Conservation (phyloP, 2,113 vertebrate genomes). For the Pseudolaguvia tuberculata region DNA sequence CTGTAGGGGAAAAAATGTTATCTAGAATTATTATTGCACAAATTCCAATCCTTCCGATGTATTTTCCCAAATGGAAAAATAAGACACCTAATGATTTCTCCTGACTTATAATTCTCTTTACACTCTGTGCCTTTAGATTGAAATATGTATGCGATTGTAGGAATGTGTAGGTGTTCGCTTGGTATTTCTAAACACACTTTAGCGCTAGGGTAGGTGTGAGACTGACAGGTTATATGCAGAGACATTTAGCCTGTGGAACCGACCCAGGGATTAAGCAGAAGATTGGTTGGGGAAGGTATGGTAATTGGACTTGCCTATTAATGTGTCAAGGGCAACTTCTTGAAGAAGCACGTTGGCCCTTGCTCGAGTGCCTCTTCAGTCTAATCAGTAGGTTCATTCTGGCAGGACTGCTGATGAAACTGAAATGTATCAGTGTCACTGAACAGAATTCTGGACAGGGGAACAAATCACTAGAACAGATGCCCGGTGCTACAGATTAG, state of each 20-base stretch:
- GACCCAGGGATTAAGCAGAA: background rate
- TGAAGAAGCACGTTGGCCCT: background rate
- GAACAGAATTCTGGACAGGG: conserved; percentile 6
- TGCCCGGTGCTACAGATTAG: background rate
- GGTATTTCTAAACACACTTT: conserved; percentile 25
- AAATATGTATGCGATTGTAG: conserved; percentile 2
- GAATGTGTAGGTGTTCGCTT: conserved; percentile 12
- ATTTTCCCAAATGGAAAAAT: background rate
- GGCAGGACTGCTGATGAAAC: background rate
- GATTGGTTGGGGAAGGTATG: conserved; percentile 3
- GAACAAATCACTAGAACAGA: background rate
- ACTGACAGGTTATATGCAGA: conserved; percentile 12
- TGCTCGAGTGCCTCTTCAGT: background rate
- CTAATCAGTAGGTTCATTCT: conserved; percentile 12
- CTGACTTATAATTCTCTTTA: background rate
- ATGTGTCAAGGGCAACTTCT: conserved; percentile 7
- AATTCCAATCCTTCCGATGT: background rate
- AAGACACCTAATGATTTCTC: background rate
- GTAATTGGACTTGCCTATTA: conserved; percentile 27
- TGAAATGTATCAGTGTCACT: background rate
- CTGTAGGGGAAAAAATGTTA: too few species aligned
- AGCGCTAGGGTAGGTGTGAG: conserved; percentile 9
- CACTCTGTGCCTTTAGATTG: conserved; percentile 14
- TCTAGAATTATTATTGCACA: background rate
- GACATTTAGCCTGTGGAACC: conserved; percentile 24